Evolutionary conservation across 2,113 vertebrate species (phyloP).

Genomic region (Nestor notabilis): DNA sequence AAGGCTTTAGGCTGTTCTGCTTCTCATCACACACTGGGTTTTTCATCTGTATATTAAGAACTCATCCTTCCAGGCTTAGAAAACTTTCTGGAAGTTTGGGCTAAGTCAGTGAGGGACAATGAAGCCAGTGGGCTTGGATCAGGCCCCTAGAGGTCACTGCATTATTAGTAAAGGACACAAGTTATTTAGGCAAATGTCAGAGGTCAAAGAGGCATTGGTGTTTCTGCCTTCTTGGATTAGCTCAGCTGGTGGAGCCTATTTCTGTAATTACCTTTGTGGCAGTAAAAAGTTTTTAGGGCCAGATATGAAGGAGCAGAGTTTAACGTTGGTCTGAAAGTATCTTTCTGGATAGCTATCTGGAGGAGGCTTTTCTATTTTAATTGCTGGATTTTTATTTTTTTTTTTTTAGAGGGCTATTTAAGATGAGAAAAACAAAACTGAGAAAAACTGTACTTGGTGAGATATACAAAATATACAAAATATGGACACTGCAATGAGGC

Average conservation of each 20-base stretch:
- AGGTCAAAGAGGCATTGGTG: neutral
- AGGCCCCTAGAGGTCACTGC: neutral
- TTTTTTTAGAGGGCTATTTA: neutral
- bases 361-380: neutral
- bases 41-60: neutral
- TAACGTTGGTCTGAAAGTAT: neutral
- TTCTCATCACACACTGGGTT: neutral
- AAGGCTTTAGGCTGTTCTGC: conserved; percentile 9
- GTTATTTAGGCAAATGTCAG: neutral
- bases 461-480: neutral
- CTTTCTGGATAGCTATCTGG: neutral
- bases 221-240: neutral
- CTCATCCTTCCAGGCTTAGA: neutral
- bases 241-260: neutral
- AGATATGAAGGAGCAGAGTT: neutral
- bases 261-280: neutral
- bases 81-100: neutral
- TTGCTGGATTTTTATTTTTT: neutral
- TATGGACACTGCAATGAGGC: neutral
- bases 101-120: neutral
- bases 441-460: neutral
- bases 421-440: neutral
- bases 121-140: neutral
- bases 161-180: neutral
- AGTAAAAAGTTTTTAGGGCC: neutral